phyloP scores from a whole-genome alignment of 2,888 invertebrate species.

The Drosophila bunnanda region DNA sequence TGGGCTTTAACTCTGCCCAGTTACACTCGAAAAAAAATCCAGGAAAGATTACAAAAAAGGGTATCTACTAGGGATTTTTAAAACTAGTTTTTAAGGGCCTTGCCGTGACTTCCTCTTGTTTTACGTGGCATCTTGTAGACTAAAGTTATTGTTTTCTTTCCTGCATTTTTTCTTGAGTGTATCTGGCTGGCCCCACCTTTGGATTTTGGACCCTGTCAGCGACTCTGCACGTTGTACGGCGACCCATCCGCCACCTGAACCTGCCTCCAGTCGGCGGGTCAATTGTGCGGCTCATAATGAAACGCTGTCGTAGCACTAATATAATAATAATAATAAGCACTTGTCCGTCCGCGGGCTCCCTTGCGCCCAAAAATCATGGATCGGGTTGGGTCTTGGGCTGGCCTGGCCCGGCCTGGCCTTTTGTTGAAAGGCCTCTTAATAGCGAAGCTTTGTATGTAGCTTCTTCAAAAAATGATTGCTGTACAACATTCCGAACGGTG shows the following conservation, averaged over 20 bases:
- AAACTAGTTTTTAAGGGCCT: not conserved
- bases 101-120: too few relatives aligned
- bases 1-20: constrained; percentile 6
- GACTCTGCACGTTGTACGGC: constrained; percentile 46
- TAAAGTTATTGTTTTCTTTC: too few relatives aligned
- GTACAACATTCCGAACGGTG: constrained; percentile 36
- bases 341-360: constrained; percentile 39
- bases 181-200: constrained; percentile 25
- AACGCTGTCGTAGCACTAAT: constrained; percentile 69
- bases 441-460: constrained; percentile 42
- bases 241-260: constrained; percentile 42
- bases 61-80: not conserved
- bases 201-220: constrained; percentile 23
- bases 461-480: constrained; percentile 44
- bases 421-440: constrained; percentile 59
- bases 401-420: constrained; percentile 29
- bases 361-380: constrained; percentile 3
- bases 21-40: not conserved
- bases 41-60: not conserved
- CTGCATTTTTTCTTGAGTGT: not conserved
- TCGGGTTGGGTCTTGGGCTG: not conserved
- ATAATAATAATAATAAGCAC: constrained; percentile 77
- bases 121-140: too few relatives aligned
- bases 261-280: constrained; percentile 48
- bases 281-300: constrained; percentile 65